phyloP scores from a whole-genome alignment of 2,888 invertebrate species.

The Diogma glabrata region DNA sequence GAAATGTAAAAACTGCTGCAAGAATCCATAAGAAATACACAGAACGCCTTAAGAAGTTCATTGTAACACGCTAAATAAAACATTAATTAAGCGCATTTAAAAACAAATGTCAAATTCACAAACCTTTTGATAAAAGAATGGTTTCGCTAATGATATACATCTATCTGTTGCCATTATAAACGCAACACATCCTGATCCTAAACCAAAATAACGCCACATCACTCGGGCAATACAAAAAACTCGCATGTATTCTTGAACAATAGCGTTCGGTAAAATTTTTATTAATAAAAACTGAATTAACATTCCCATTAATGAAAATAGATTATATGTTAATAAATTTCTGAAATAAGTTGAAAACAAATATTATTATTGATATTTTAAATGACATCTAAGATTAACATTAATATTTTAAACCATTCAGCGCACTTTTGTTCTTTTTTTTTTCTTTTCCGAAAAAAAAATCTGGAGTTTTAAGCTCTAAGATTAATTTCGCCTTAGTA shows the following conservation, averaged over 20 bases:
- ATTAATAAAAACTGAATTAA: constrained; percentile 52
- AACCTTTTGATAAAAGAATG: constrained; percentile 82
- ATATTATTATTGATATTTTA: too few relatives aligned
- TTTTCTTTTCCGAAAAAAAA: too few relatives aligned
- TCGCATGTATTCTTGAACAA: constrained; percentile 24
- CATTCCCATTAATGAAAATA: constrained; percentile 71
- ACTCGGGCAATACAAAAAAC: constrained; percentile 43
- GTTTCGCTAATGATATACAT: constrained; percentile 74
- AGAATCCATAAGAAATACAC: constrained; percentile 57
- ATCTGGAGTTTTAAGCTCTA: too few relatives aligned
- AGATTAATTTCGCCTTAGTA: too few relatives aligned
- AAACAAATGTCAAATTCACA: not conserved
- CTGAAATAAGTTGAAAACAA: constrained; percentile 36
- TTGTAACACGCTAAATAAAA: constrained; percentile 63
- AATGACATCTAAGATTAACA: too few relatives aligned
- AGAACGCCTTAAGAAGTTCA: constrained; percentile 58
- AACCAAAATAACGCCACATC: constrained; percentile 67
- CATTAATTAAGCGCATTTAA: too few relatives aligned
- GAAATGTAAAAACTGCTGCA: constrained; percentile 58
- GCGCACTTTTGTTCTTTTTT: too few relatives aligned
- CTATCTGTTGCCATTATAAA: constrained; percentile 81
- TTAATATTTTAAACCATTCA: too few relatives aligned
- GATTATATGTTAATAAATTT: constrained; percentile 66
- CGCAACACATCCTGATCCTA: constrained; percentile 79
- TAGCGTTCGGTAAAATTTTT: constrained; percentile 32